Conservation (phyloP, 2,113 vertebrate species). For the Tachycineta bicolor region DNA sequence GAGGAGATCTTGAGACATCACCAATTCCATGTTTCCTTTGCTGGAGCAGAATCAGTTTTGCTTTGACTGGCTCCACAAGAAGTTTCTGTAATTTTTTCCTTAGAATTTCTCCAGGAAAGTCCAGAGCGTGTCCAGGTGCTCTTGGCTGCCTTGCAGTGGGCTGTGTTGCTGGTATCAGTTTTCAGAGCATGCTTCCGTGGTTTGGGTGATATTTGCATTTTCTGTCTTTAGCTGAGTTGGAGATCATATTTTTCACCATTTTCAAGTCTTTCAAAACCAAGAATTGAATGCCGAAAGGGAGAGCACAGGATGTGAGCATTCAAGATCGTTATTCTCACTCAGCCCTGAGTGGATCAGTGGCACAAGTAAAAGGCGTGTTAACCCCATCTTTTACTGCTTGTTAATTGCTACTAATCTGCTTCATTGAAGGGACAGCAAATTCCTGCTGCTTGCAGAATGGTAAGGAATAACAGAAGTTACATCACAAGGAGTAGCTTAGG, state of each 20-base stretch:
- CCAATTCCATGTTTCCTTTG: background rate
- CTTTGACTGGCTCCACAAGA: background rate
- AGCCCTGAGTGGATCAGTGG: background rate
- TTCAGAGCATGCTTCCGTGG: background rate
- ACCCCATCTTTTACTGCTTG: background rate
- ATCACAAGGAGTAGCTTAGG: background rate
- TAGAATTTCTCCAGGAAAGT: background rate
- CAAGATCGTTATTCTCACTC: background rate
- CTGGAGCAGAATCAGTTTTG: background rate
- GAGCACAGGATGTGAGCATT: background rate
- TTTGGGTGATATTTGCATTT: slow-evolving; percentile 45
- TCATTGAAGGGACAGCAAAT: background rate
- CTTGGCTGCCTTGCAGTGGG: background rate
- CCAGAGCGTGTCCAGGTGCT: background rate
- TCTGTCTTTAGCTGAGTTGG: slow-evolving; percentile 19
- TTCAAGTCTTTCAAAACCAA: background rate
- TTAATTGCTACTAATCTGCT: background rate
- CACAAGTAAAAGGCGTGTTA: background rate
- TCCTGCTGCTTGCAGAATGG: background rate
- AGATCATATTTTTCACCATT: slow-evolving; percentile 5
- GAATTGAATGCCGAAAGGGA: background rate
- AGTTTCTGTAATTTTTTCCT: background rate
- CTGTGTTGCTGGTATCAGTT: background rate
- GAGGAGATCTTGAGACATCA: background rate
- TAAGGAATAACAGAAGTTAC: background rate